Base-by-base conservation (phyloP, 1,140 invertebrate species). In the Caerostris darwini region DNA sequence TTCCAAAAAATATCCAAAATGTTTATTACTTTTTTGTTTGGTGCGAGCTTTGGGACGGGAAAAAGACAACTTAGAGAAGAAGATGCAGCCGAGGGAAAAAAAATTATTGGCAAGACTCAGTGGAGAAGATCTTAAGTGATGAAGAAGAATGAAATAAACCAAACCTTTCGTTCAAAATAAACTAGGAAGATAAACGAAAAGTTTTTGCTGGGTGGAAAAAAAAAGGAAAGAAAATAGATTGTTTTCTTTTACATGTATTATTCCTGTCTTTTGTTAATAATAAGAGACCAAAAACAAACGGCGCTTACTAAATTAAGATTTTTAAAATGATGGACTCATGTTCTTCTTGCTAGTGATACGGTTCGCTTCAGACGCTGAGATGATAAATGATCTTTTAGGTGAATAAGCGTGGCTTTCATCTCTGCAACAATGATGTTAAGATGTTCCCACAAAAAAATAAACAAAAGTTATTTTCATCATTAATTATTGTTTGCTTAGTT, bases 1-100 rank as follows among this genome's bases (percentile, higher is more conserved):
- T 87, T 61, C 34, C 50, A 87, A 87, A 87, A 87, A 87, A 87
- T 87, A 59, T 59, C 59, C 85, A 87, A 87, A 87, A 87, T 87
- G 85, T 87, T 87, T 87, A 87, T 87, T 83, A 58, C 82, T 54
- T 83, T n/a, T 83, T 83, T 17, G 69, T 83, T 54, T 58, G 56
- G 53, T 83, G 53, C 57, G 57, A 57, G 59, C 85, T 61, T 64
- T 50, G 53, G 82, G 56, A 8, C 7, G 54, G 56, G 85, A 87
- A 57, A n/a, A 64, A 87, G 85, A 87, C 57, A 87, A 87, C n/a
- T 50, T 50, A 59, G 34, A 64, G 19, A 87, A 34, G 57, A 87
- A 34, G 17, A 8, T 59, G 54, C 56, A 10, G 34, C 58, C 8
- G 59, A 86, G n/a, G 19, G n/a, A n/a, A 86, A 85, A 64, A 87